Conservation (phyloP, 1,140 invertebrate genomes). For the Adelges cooleyi region DNA sequence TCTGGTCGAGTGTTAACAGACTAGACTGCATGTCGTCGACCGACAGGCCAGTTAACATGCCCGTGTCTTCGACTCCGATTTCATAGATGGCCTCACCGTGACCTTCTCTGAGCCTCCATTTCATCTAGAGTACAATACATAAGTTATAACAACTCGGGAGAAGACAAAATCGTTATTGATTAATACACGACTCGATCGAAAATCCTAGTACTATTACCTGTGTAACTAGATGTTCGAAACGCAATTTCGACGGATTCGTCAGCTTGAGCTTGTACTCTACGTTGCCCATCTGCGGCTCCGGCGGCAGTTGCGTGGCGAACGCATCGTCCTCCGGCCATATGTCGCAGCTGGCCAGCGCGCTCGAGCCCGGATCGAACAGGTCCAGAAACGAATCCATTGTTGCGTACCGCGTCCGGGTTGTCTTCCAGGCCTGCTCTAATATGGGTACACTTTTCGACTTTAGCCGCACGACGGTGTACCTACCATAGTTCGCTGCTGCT, state of each 20-base stretch:
- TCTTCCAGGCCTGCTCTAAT: too few relatives aligned
- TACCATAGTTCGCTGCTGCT: too few relatives aligned
- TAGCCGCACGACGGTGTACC: too few relatives aligned
- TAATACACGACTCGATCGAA: not conserved
- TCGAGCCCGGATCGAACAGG: slow-evolving; percentile 54
- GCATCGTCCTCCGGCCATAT: slow-evolving; percentile 38
- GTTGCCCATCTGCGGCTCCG: slow-evolving; percentile 81
- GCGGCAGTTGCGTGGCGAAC: slow-evolving; percentile 49
- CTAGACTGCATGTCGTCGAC: slow-evolving; percentile 70
- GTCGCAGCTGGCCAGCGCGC: slow-evolving; percentile 35
- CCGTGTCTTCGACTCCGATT: slow-evolving; percentile 90
- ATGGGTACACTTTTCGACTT: too few relatives aligned
- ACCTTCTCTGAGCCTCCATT: slow-evolving; percentile 76
- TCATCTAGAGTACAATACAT: slow-evolving; percentile 47
- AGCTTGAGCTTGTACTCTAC: slow-evolving; percentile 88
- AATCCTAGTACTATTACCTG: slow-evolving; percentile 49
- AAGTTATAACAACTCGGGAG: not conserved
- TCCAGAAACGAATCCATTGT: slow-evolving; percentile 65
- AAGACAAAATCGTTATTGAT: not conserved
- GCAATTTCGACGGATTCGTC: slow-evolving; percentile 66
- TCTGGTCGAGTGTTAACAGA: slow-evolving; percentile 65
- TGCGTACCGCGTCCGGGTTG: too few relatives aligned
- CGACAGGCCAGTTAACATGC: slow-evolving; percentile 66
- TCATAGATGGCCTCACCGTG: slow-evolving; percentile 93
- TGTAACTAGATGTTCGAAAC: slow-evolving; percentile 80